Evolutionary conservation across 1,140 invertebrate genomes (phyloP), one percentile per base, ranked within the genome.

Genomic region (Thaumetopoea pityocampa): DNA sequence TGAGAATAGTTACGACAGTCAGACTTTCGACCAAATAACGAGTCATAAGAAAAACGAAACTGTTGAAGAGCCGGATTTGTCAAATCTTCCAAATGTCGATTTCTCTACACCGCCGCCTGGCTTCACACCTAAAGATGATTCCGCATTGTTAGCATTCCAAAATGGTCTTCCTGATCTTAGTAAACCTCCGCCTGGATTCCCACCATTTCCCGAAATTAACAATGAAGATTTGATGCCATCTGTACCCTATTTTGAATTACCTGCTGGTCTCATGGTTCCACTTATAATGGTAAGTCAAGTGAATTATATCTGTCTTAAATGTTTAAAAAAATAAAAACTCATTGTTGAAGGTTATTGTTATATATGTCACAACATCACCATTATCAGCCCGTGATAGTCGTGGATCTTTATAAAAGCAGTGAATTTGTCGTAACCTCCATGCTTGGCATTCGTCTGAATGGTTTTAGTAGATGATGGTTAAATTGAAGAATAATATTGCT

Each of bases 171-270:
- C 93, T 16, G 94, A 96, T 84, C 89, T 96, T 55, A 93, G 92
- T 18, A 93, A 93, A 62, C 94, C 94, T 3, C 94, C 94, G 0
- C 94, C 93, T 10, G 93, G 93, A 10, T 94, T 94, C 72, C 87
- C 89, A 1, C 86, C 88, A 2, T 86, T 87, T 33, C 70, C 66
- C 5, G 84, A 86, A 54, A 59, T 83, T 5, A 76, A 71, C 42
- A 79, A 88, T 33, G 92, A 94, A 54, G 93, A 95, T 51, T 81
- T 95, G 32, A 90, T 96, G 81, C 96, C 96, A 6, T 93, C 93
- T 35, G 92, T 96, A 50, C 96, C 97, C 29, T 99, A 99, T 74
- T 99, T 94, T 78, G 97, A 99, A 71, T 86, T 99, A 34, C 98
- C 98, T 7, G 97, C 97, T 49, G 97, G 96, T 33, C 85, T 99